Percentiles rank a stretch among this genome's conserved stretches.
Evolutionary conservation across 2,113 vertebrate species (phyloP).

Genomic region (Mohoua ochrocephala): DNA sequence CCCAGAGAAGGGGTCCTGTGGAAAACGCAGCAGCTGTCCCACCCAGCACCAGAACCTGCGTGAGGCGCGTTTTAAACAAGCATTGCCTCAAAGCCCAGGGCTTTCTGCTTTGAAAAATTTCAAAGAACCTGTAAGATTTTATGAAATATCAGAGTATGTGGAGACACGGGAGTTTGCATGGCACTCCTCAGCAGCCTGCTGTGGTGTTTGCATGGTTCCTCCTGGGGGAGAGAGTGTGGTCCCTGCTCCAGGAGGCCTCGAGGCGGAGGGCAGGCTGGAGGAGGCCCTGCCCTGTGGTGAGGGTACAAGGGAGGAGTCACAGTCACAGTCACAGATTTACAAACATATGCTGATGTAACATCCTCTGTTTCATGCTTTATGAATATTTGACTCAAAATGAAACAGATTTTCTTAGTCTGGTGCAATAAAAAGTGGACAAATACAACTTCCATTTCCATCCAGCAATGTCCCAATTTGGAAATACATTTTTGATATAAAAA

Average conservation of each 20-base stretch:
- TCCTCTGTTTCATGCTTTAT: not conserved
- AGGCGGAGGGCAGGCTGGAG: not conserved
- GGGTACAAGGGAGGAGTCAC: not conserved
- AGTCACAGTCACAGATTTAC: not conserved
- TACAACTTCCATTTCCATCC: not conserved
- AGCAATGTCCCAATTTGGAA: not conserved
- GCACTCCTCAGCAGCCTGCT: not conserved
- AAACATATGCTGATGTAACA: not conserved
- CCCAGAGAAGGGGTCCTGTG: no score
- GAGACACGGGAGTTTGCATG: accelerated
- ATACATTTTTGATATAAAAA: not conserved
- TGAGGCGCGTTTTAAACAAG: no score
- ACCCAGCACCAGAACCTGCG: no score
- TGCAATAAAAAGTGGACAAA: not conserved
- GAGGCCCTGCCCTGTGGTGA: not conserved
- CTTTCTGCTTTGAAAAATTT: not conserved
- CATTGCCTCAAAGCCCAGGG: not conserved
- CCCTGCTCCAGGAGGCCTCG: no score
- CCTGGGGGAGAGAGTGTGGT: not conserved
- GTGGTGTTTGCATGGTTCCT: not conserved
- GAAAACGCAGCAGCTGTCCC: no score
- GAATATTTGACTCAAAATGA: not conserved
- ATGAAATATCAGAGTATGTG: not conserved
- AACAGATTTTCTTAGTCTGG: not conserved
- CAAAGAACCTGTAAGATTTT: not conserved